These are phyloP conservation scores for Silurus asotus DNA, from an alignment of 2,113 vertebrate genomes.

Conservation along the genomic window DNA sequence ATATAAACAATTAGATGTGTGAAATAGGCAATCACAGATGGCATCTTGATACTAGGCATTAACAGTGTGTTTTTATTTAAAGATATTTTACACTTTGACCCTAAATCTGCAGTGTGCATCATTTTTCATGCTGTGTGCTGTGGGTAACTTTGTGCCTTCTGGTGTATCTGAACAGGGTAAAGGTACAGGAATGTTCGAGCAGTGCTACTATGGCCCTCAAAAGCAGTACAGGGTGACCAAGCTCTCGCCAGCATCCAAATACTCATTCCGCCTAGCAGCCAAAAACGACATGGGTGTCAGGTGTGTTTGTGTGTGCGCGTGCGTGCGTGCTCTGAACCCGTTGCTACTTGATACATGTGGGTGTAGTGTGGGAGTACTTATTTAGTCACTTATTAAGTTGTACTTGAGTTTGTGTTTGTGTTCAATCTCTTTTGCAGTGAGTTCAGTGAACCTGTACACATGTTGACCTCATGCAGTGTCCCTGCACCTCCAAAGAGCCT, in stretches of 20 bases:
- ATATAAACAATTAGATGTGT: not conserved
- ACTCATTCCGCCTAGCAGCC: conserved; percentile 92
- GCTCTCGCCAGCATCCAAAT: conserved; percentile 90
- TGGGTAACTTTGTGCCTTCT: conserved; percentile 51
- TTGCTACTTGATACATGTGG: not conserved
- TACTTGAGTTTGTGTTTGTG: conserved; percentile 40
- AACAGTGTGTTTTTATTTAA: not conserved
- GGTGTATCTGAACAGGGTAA: conserved; percentile 79
- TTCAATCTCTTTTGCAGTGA: conserved; percentile 75
- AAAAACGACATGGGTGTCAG: conserved; percentile 94
- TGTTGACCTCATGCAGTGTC: conserved; percentile 96
- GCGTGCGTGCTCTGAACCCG: not conserved
- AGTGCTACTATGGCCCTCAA: conserved; percentile 91
- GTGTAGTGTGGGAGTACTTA: conserved; percentile 45
- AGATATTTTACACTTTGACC: not conserved
- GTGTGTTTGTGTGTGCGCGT: conserved; percentile 66
- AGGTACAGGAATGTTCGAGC: conserved; percentile 83
- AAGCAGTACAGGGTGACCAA: conserved; percentile 95
- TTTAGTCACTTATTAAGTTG: conserved; percentile 49
- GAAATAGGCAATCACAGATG: not conserved
- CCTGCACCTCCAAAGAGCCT: conserved; percentile 88
- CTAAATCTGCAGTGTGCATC: not conserved
- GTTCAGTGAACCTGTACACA: conserved; percentile 93
- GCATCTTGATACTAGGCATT: not conserved
- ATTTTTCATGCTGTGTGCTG: not conserved